phyloP scores from a whole-genome alignment of 2,113 vertebrate species.

The Rhodinocichla rosea region DNA sequence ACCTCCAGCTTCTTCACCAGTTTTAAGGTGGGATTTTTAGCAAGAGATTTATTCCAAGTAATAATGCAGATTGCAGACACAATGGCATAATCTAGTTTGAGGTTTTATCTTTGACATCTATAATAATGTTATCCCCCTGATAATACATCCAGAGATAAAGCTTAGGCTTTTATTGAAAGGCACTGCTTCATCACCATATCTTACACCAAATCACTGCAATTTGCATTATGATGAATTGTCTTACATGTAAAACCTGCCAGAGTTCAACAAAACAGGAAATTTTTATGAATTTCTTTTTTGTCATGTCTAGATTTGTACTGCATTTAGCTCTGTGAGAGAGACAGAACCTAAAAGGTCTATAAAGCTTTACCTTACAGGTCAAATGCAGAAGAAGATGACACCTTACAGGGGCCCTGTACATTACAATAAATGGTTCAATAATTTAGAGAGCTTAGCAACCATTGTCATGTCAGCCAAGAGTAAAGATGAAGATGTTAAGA shows the following conservation, averaged over 20 bases:
- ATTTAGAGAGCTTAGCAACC: background rate
- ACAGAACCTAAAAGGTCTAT: background rate
- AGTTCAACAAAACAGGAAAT: background rate
- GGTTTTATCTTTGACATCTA: conserved; percentile 37
- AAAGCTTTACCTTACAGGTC: background rate
- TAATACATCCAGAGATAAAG: conserved; percentile 20
- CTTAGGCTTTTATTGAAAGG: conserved; percentile 2
- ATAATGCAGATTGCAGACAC: conserved; percentile 22
- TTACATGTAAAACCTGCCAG: background rate
- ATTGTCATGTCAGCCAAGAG: background rate
- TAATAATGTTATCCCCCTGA: background rate
- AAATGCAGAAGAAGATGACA: background rate
- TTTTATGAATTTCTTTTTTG: background rate
- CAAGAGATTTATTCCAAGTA: background rate
- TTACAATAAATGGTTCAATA: background rate
- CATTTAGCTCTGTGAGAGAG: background rate
- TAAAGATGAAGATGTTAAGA: background rate
- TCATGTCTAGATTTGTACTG: background rate
- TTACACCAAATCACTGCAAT: background rate
- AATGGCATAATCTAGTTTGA: background rate
- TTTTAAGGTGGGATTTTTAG: background rate
- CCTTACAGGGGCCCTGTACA: background rate
- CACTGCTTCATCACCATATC: background rate
- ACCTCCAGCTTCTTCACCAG: background rate
- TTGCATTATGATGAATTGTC: background rate